Base-by-base conservation (phyloP, 2,888 invertebrate genomes). In the Achlya flavicornis region DNA sequence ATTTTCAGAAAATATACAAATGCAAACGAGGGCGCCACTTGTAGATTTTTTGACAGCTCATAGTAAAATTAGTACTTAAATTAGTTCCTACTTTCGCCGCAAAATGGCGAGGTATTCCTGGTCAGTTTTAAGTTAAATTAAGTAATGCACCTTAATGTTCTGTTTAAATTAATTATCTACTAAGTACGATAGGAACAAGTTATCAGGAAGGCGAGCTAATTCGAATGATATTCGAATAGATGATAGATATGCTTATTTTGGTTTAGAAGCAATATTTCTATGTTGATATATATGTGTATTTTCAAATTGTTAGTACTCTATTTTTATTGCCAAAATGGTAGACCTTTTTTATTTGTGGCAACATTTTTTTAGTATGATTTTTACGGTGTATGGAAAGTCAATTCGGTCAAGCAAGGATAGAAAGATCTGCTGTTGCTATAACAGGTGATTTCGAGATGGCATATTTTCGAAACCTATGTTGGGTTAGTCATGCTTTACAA, bases 101-200 rank as follows among this genome's bases (percentile, higher is more conserved):
- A n/a, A 35, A n/a, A n/a, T 38, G 35, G 35, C 58, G 35, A 16
- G n/a, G 16, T 35, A 35, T 59, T 16, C 3, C 7, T 16, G 58
- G 32, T 16, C 16, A 59, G 14, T 59, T 59, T 58, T 33, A 58
- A 16, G 33, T n/a, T 35, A 35, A 12, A 32, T 33, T 58, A 58
- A 58, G 35, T 58, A 58, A 58, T 58, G 58, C 32, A 58, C 58
- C 32, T 0, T 57, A 57, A 41, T 12, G 12, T 41, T 32, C 12
- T 58, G 33, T 58, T 58, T 35, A 58, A 58, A 58, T 58, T 33
- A 19, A 53, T 19, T 53, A 53, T 19, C 16, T 53, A 58, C 32
- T 12, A 41, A 58, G 35, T 58, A 58, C 33, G 35, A 4, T 58
- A 58, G 58, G 58, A 58, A 58, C 58, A n/a, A 58, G 5, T 5